Percentiles rank a stretch among this genome's conserved stretches.
phyloP scores from a whole-genome alignment of 2,113 vertebrate species.

The Theristicus caerulescens region DNA sequence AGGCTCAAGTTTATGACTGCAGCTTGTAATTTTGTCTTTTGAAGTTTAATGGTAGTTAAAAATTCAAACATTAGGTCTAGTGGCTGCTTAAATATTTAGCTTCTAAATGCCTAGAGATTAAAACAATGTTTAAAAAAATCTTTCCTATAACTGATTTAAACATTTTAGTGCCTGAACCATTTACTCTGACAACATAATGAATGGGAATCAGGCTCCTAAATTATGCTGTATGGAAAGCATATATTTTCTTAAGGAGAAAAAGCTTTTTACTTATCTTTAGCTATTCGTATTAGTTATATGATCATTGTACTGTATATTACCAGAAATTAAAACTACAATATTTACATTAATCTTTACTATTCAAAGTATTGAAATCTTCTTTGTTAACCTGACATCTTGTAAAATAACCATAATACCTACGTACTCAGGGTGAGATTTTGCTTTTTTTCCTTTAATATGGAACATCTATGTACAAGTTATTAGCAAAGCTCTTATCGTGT shows the following conservation, averaged over 20 bases:
- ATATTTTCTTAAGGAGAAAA: not conserved
- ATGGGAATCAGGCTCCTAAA: not conserved
- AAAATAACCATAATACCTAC: not conserved
- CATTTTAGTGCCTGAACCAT: not conserved
- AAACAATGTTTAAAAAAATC: conserved; percentile 10
- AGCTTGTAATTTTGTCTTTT: not conserved
- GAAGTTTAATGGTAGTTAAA: not conserved
- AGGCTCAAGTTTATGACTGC: not conserved
- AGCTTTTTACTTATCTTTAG: not conserved
- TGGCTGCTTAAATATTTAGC: conserved; percentile 49
- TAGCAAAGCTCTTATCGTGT: not conserved
- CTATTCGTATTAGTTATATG: not conserved
- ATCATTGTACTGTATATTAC: not conserved
- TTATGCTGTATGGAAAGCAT: not conserved
- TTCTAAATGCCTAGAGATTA: conserved; percentile 29
- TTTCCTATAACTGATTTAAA: conserved; percentile 5
- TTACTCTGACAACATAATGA: conserved; percentile 43
- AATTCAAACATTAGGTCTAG: conserved; percentile 12
- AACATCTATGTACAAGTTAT: not conserved
- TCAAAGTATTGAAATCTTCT: not conserved
- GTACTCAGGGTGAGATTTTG: not conserved
- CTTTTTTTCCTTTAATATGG: not conserved
- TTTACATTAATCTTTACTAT: not conserved
- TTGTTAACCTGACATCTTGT: not conserved
- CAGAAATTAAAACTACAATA: not conserved